Evolutionary conservation across 2,113 vertebrate genomes (phyloP), one percentile per base, ranked within the genome.

Genomic region (Channa argus): DNA sequence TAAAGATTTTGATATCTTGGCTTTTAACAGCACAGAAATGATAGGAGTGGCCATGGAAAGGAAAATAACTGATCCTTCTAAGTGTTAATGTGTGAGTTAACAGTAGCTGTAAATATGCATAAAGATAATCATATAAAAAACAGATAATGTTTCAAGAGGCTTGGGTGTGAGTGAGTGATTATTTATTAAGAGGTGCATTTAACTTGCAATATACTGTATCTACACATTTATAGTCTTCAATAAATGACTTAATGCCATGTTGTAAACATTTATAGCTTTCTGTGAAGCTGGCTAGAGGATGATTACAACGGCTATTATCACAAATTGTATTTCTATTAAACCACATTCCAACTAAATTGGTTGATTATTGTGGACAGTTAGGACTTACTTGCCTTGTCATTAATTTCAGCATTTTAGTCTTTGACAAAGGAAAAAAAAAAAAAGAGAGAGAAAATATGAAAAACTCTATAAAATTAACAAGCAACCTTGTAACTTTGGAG

Each of bases 1-100:
- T 67, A 89, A 85, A 86, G 81, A 89, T 88, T 88, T 76, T 77
- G 77, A 88, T 87, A 63, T 82, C 82, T 70, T 54, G 56, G 66
- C 65, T 79, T 86, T 80, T 76, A 71, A 79, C 47, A 72, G 44
- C 58, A 56, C 8, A 54, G 51, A 59, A 66, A 69, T 45, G 56
- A 75, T 49, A 77, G 63, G 6, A 15, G 15, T 13, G n/a, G 38
- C 13, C 74, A 46, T 79, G 51, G 83, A 74, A 39, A 55, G 66
- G 6, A 41, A 84, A 54, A 49, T 3, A 14, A 63, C 38, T 5
- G 12, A 9, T 24, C 24, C 24, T 24, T 24, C 24, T 24, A 24
- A 24, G 1, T 24, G 24, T 59, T 44, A 60, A 14, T 7, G 43
- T 50, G 13, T 47, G 15, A 10, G n/a, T n/a, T n/a, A n/a, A 68